Evolutionary conservation across 2,797 vertebrate species (phyloP).

Genomic region (Enteromius trimaculatus): DNA sequence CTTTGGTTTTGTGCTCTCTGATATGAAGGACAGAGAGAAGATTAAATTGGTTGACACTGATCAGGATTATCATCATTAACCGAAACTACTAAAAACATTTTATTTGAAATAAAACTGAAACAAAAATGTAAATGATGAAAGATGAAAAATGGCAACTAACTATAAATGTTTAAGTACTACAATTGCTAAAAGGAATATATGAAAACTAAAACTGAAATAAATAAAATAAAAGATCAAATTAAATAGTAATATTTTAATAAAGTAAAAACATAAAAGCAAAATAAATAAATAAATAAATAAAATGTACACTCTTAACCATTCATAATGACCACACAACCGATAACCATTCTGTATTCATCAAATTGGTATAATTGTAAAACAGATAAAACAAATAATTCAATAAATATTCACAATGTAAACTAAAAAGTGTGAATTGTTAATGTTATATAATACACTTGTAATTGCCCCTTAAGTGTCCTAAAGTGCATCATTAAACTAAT

Average conservation of each 20-base stretch:
- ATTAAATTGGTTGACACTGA: background rate
- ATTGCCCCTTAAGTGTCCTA: background rate
- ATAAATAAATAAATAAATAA: no score
- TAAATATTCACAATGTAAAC: background rate
- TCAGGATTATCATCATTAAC: background rate
- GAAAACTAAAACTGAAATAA: background rate
- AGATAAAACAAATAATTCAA: background rate
- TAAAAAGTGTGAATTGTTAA: background rate
- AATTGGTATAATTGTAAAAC: background rate
- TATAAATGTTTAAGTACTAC: background rate
- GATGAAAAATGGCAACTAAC: background rate
- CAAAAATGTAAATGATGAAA: background rate
- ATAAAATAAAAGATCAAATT: background rate
- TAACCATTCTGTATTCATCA: background rate
- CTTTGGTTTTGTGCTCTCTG: slow-evolving; percentile 46
- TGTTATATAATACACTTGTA: background rate
- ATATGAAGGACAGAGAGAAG: slow-evolving; percentile 11
- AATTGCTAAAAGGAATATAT: background rate
- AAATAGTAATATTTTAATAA: background rate
- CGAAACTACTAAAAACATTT: background rate
- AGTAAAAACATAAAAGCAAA: background rate
- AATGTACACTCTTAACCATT: background rate
- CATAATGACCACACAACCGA: background rate
- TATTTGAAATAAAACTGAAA: background rate
- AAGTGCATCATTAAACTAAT: background rate